Evolutionary conservation across 2,888 invertebrate species (phyloP), one percentile per base, ranked within the genome.

Genomic region (Patella depressa): DNA sequence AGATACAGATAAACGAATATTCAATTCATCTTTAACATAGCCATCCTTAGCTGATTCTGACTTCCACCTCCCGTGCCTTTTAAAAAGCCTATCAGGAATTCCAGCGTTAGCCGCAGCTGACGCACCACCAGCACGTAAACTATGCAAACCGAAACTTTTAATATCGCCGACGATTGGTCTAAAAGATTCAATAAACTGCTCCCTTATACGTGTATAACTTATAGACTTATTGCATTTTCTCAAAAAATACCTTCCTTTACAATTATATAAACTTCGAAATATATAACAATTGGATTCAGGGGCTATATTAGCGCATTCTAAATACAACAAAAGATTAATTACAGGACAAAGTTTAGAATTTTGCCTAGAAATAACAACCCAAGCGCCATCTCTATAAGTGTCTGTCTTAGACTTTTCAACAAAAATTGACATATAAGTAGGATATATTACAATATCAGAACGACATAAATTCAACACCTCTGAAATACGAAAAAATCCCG

Each of bases 11-110:
- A 2, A 2, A 29, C 29, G 29, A 29, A 29, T 71, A 17, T 71
- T 17, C 1, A 71, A 4, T 3, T 11, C 54, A 54, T 73, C 73
- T 15, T 73, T 73, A 2, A 73, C 57, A 53, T 73, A 73, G 9
- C 73, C 73, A 53, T 73, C 73, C 19, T 73, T 73, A 19, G 73
- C 73, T 5, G 54, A 11, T 53, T 73, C 73, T 12, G 55, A 55
- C 54, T 9, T 53, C 72, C 76, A 79, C 2, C 74, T 54, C 11
- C 75, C 75, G 55, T 77, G 77, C 17, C 79, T 29, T 29, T 79
- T 77, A 71, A 79, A 79, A 1, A 77, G 34, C 59, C 75, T 72
- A 59, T 79, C 79, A n/a, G 65, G 72, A 3, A 79, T 70, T n/a
- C 79, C 77, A 19, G 53, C 59, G 55, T 74, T 79, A 3, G 79